These are phyloP conservation scores for Percopsis omiscomaycus DNA, from an alignment of 2,797 vertebrate genomes.

Conservation along the genomic window DNA sequence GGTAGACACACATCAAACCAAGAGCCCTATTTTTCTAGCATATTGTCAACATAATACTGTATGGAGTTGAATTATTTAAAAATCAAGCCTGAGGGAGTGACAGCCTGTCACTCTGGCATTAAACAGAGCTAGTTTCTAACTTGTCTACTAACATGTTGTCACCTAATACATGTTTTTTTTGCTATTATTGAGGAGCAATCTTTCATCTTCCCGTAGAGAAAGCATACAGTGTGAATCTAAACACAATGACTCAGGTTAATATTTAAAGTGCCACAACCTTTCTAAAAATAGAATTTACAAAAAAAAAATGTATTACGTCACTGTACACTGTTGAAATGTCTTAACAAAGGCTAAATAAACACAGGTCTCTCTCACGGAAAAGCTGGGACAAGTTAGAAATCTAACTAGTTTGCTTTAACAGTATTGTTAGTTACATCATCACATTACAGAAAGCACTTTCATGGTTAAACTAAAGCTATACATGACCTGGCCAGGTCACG, in stretches of 20 bases:
- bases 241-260: slow-evolving; percentile 15
- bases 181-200: slow-evolving; percentile 36
- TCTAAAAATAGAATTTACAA: slow-evolving; percentile 4
- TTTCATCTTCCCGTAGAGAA: slow-evolving; percentile 19
- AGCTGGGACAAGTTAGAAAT: no score
- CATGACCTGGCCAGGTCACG: slow-evolving; percentile 56
- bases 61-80: slow-evolving; percentile 69
- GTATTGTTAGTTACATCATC: slow-evolving; percentile 38
- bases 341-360: no score
- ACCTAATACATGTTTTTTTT: slow-evolving; percentile 37
- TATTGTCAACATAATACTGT: slow-evolving; percentile 59
- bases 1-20: slow-evolving; percentile 3
- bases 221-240: slow-evolving; percentile 34
- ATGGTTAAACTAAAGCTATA: slow-evolving; percentile 31
- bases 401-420: no score
- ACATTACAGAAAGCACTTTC: slow-evolving; percentile 26
- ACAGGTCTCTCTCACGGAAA: no score
- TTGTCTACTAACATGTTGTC: slow-evolving; percentile 27
- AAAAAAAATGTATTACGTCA: not conserved
- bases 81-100: slow-evolving; percentile 41
- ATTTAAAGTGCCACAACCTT: not conserved
- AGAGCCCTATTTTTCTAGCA: slow-evolving; percentile 45
- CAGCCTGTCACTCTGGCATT: slow-evolving; percentile 51
- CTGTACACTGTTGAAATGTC: no score
- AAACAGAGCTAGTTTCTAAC: slow-evolving; percentile 28